Evolutionary conservation across 1,140 invertebrate species (phyloP), one percentile per base, ranked within the genome.

Genomic region (Teleogryllus occipitalis): DNA sequence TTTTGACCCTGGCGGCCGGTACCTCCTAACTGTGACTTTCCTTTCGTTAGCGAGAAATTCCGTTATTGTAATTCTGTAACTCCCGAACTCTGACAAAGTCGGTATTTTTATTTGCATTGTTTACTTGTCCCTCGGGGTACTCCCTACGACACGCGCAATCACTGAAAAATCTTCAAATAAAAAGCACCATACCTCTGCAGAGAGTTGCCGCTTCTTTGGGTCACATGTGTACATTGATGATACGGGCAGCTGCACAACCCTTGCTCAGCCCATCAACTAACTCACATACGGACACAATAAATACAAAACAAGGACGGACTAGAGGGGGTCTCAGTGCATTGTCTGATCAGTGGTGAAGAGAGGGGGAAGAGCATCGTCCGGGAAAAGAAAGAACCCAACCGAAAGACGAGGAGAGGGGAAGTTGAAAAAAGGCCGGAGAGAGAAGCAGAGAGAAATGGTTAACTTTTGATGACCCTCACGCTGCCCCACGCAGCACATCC

Each of bases 241-340:
- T 65, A 65, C 18, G 54, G 54, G 54, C 54, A 65, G 54, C 54
- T 65, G 54, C 54, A 65, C 54, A 65, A 18, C 54, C 54, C 54
- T 39, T 14, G 54, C 54, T 65, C 54, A 14, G 54, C 54, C 18
- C 54, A 65, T 65, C 54, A 65, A 65, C 54, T 65, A 65, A 65
- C 54, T 65, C 54, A 65, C 54, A 65, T 65, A 65, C 54, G 54
- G 54, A 65, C 54, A 65, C 54, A 65, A 65, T 65, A 65, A 65
- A 65, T 65, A 65, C 54, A 65, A 65, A 65, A 65, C 54, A 65
- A 65, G 54, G 54, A 65, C 2, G 54, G 54, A 65, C 54, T 10
- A 65, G 54, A 39, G 54, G 54, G 54, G 54, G 10, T 65, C 54
- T 65, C 54, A 65, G 54, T 65, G 54, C 54, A 65, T 65, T 65